These are phyloP conservation scores for Petrocephalus zakoni DNA, from an alignment of 2,113 vertebrate genomes.

Conservation along the genomic window DNA sequence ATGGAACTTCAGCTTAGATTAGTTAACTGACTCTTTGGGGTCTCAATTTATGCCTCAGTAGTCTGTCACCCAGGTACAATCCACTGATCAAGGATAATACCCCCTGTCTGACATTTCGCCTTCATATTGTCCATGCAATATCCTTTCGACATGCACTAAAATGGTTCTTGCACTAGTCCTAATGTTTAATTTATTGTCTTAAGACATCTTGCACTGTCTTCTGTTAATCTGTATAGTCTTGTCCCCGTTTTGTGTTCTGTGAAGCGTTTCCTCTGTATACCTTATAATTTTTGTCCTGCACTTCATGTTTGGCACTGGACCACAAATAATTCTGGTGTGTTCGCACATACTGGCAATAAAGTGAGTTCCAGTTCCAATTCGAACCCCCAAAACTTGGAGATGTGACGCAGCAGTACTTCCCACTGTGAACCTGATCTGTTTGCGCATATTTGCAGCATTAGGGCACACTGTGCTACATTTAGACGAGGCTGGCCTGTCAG, in stretches of 20 bases:
- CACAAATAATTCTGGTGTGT: not conserved
- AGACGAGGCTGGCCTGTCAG: not conserved
- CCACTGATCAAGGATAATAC: no score
- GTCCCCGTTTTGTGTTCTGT: not conserved
- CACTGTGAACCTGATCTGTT: not conserved
- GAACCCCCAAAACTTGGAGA: not conserved
- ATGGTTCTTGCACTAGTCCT: not conserved
- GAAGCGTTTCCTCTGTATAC: no score
- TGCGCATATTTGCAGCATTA: not conserved
- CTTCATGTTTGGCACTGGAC: not conserved
- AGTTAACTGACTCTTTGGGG: not conserved
- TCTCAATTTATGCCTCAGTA: not conserved
- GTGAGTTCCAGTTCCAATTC: not conserved
- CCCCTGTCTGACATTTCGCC: not conserved
- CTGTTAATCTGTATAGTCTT: not conserved
- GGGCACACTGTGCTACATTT: not conserved
- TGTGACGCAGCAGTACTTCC: not conserved
- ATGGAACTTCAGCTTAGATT: not conserved
- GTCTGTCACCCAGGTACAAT: not conserved
- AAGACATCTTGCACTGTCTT: not conserved
- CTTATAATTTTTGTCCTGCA: not conserved
- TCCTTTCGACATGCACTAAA: not conserved
- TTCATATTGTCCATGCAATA: not conserved
- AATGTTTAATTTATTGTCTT: not conserved
- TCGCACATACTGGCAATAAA: not conserved